phyloP scores from a whole-genome alignment of 2,797 vertebrate genomes.

The Margarornis squamiger region DNA sequence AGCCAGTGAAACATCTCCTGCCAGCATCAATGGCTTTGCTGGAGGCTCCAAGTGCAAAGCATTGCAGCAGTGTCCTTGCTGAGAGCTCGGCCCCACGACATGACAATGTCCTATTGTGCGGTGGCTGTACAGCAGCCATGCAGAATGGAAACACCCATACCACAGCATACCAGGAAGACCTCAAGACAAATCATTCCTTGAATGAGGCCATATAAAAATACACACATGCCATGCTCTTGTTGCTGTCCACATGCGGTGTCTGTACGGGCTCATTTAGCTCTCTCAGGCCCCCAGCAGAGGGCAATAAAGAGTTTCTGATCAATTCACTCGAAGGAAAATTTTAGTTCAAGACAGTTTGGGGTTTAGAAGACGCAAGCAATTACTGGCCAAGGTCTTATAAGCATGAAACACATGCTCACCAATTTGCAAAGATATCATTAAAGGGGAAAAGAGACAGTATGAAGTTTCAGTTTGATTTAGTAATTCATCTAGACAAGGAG shows the following conservation, averaged over 20 bases:
- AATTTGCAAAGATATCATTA: constrained; percentile 44
- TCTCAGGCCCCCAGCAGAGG: constrained; percentile 69
- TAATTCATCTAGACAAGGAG: constrained; percentile 24
- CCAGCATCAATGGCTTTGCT: neutral
- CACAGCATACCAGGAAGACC: neutral
- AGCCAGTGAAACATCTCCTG: neutral
- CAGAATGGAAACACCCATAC: neutral
- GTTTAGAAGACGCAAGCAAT: constrained; percentile 20
- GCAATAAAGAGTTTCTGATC: constrained; percentile 64
- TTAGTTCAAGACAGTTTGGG: constrained; percentile 17
- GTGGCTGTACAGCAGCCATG: neutral
- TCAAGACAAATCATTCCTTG: fast-evolving
- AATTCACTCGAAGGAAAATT: neutral
- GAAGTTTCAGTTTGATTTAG: constrained; percentile 51
- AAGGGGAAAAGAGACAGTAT: constrained; percentile 22
- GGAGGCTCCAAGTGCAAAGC: constrained; percentile 12
- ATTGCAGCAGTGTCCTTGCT: neutral
- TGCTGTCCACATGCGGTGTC: neutral
- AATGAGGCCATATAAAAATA: neutral
- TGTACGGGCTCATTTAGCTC: neutral
- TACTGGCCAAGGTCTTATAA: constrained; percentile 44
- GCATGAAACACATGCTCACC: constrained; percentile 33
- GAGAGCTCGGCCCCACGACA: fast-evolving
- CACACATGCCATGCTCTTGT: fast-evolving
- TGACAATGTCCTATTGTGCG: neutral